Conservation (phyloP, 1,140 invertebrate species). For the Drosophila miranda region DNA sequence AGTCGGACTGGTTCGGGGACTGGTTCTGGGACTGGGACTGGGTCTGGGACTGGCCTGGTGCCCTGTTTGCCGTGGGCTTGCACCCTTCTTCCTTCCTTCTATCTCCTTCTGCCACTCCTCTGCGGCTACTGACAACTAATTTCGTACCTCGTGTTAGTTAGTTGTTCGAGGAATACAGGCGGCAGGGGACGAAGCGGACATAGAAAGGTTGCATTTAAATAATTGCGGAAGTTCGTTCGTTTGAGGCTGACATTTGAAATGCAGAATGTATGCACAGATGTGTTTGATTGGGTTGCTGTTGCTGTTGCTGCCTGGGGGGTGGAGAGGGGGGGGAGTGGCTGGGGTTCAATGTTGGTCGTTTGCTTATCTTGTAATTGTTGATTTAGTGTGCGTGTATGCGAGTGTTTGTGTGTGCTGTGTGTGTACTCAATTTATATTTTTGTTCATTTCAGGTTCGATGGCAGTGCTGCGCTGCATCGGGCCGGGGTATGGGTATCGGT, state of each 20-base stretch:
- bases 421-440: constrained; percentile 69
- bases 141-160: too few species aligned
- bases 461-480: constrained; percentile 23
- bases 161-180: not conserved
- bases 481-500: not conserved
- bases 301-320: too few species aligned
- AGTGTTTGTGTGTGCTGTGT: too few species aligned
- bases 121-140: constrained; percentile 17
- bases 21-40: constrained; percentile 10
- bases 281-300: constrained; percentile 24
- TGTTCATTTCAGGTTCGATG: constrained; percentile 45
- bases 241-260: constrained; percentile 59
- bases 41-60: constrained; percentile 16
- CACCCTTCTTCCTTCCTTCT: constrained; percentile 48
- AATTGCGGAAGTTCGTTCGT: constrained; percentile 72
- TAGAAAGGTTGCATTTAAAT: constrained; percentile 62
- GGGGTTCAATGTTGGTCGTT: constrained; percentile 39
- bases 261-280: constrained; percentile 20
- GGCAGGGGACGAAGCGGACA: constrained; percentile 42
- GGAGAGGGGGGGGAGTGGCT: not conserved
- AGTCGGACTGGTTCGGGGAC: constrained; percentile 1
- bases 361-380: constrained; percentile 78
- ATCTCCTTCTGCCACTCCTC: not conserved
- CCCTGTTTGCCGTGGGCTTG: constrained; percentile 19
- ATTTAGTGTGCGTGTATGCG: constrained; percentile 62